A percentile compares a stretch with the other conserved stretches of the same genome.
Evolutionary conservation across 2,888 invertebrate species (phyloP).

Genomic region (Boloria euphrosyne): DNA sequence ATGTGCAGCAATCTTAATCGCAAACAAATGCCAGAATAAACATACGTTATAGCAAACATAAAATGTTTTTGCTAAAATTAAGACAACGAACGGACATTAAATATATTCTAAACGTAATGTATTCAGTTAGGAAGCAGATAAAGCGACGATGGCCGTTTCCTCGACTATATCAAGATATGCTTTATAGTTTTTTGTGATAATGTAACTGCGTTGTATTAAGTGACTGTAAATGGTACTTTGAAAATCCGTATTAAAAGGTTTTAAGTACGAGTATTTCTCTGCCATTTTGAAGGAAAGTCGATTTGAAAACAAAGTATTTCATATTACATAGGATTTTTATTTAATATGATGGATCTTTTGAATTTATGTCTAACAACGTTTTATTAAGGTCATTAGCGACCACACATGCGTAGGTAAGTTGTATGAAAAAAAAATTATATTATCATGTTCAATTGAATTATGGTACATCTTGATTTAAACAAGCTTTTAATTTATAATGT

Average conservation of each 20-base stretch:
- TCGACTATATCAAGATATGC: slow-evolving; percentile 24
- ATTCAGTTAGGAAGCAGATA: slow-evolving; percentile 28
- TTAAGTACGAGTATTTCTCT: neutral
- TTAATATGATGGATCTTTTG: no score
- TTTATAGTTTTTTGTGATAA: slow-evolving; percentile 26
- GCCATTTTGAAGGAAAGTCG: no score
- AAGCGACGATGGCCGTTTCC: slow-evolving; percentile 27
- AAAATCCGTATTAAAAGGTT: slow-evolving; percentile 10
- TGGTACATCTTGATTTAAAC: no score
- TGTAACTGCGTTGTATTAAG: slow-evolving; percentile 14
- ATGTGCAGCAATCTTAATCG: no score
- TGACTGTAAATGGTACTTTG: neutral
- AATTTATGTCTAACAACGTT: no score
- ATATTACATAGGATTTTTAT: no score
- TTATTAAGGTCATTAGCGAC: no score
- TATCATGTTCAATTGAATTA: no score
- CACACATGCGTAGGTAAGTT: no score
- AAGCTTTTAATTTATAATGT: no score
- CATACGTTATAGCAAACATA: neutral
- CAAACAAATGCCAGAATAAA: neutral
- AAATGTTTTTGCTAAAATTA: slow-evolving; percentile 18
- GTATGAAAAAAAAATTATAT: no score
- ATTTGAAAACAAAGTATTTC: no score
- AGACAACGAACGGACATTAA: slow-evolving; percentile 15
- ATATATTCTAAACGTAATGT: slow-evolving; percentile 21